These are phyloP conservation scores for Lithophane socia DNA, from an alignment of 2,888 invertebrate genomes.

Conservation along the genomic window DNA sequence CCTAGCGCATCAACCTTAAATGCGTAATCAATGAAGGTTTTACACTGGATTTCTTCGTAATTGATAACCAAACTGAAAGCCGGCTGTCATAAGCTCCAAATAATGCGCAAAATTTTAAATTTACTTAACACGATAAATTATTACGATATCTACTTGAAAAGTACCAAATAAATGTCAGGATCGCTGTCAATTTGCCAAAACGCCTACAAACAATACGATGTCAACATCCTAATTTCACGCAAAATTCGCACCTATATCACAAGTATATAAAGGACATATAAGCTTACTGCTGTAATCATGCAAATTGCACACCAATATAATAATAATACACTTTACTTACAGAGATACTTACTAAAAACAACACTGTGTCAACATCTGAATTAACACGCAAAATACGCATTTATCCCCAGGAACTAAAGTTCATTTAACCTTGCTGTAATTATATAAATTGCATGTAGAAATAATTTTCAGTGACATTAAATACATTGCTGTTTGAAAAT, in stretches of 20 bases:
- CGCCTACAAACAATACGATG: conserved; percentile 15
- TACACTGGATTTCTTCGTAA: background rate
- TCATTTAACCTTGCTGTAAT: too few species aligned
- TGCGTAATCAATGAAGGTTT: too few species aligned
- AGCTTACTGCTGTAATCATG: background rate
- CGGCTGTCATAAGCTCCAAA: background rate
- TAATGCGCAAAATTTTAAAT: background rate
- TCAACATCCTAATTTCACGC: conserved; percentile 13
- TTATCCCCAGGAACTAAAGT: too few species aligned
- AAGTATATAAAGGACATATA: background rate
- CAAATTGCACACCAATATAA: background rate
- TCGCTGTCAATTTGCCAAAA: conserved; percentile 17
- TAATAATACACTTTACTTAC: background rate
- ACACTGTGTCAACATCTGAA: too few species aligned
- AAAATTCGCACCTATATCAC: conserved; percentile 8
- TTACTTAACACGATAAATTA: conserved; percentile 6
- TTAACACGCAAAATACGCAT: too few species aligned
- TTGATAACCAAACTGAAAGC: background rate
- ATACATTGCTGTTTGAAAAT: conserved; percentile 12
- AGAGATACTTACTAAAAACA: too few species aligned
- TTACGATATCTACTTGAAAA: conserved; percentile 5
- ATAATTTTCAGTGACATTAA: background rate
- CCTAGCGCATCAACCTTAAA: too few species aligned
- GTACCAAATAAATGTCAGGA: conserved; percentile 32
- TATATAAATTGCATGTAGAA: too few species aligned